phyloP scores from a whole-genome alignment of 2,888 invertebrate species.

The Caenorhabditis sp. region DNA sequence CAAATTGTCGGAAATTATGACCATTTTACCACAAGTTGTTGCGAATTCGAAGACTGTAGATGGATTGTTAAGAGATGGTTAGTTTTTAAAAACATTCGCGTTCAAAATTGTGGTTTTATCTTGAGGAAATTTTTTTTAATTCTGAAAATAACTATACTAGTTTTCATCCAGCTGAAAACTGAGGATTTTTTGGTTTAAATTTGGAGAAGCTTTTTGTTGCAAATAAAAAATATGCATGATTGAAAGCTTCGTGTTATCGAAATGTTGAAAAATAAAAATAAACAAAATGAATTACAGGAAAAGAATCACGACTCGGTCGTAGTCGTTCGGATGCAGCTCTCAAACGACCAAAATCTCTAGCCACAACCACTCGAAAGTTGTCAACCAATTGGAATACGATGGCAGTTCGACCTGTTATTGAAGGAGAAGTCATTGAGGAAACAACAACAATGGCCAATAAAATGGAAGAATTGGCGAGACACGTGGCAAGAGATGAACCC shows the following conservation, averaged over 20 bases:
- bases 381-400: constrained; percentile 16
- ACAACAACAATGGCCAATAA: neutral
- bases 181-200: too few species aligned
- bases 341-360: constrained; percentile 20
- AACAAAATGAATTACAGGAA: constrained; percentile 3
- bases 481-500: constrained; percentile 26
- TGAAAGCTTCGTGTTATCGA: too few species aligned
- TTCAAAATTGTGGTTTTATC: too few species aligned
- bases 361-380: constrained; percentile 13
- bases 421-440: constrained; percentile 17
- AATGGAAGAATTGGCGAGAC: constrained; percentile 36
- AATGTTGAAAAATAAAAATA: neutral
- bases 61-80: constrained; percentile 5
- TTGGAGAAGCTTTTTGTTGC: too few species aligned
- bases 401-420: constrained; percentile 17
- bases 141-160: too few species aligned
- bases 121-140: neutral
- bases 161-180: too few species aligned
- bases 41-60: neutral
- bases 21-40: constrained; percentile 2
- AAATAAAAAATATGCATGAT: too few species aligned
- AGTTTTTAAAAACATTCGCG: too few species aligned
- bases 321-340: constrained; percentile 60
- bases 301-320: constrained; percentile 49
- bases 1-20: constrained; percentile 29